Conservation (phyloP, 2,113 vertebrate species). For the Salminus brasiliensis region DNA sequence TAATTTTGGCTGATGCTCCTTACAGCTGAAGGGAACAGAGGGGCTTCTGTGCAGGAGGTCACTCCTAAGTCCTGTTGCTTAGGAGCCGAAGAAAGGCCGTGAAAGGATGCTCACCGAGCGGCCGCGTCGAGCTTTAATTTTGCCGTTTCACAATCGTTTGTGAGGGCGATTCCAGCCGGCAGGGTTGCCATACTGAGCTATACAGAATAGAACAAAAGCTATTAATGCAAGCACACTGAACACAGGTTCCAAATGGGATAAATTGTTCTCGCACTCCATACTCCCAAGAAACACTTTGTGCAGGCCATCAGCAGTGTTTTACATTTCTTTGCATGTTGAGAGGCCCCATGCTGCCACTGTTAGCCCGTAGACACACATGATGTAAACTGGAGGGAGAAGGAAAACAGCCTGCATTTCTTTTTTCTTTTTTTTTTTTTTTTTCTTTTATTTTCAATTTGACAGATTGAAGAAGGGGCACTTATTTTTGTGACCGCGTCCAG, state of each 20-base stretch:
- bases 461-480: background rate
- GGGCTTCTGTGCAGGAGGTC: conserved; percentile 12
- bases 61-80: conserved; percentile 19
- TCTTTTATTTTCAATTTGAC: conserved; percentile 3
- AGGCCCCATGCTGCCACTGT: background rate
- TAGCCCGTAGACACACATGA: background rate
- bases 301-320: background rate
- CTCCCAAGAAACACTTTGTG: background rate
- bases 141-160: background rate
- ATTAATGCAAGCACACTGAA: background rate
- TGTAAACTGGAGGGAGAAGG: background rate
- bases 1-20: conserved; percentile 24
- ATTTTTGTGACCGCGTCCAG: background rate
- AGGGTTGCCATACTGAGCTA: conserved; percentile 7
- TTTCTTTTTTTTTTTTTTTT: background rate
- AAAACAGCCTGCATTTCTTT: background rate
- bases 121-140: background rate
- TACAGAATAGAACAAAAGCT: conserved; percentile 13
- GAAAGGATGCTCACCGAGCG: conserved; percentile 3
- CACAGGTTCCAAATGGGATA: background rate
- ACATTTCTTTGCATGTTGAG: background rate
- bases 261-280: background rate
- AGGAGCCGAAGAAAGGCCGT: conserved; percentile 6
- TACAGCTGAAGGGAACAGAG: background rate
- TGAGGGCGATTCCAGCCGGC: conserved; percentile 12